Percentiles rank a stretch among this genome's conserved stretches.
These are phyloP conservation scores for Cladorhizidae sp. DNA, from an alignment of 37 sponge, comb jelly and placozoan genomes.

Conservation along the genomic window DNA sequence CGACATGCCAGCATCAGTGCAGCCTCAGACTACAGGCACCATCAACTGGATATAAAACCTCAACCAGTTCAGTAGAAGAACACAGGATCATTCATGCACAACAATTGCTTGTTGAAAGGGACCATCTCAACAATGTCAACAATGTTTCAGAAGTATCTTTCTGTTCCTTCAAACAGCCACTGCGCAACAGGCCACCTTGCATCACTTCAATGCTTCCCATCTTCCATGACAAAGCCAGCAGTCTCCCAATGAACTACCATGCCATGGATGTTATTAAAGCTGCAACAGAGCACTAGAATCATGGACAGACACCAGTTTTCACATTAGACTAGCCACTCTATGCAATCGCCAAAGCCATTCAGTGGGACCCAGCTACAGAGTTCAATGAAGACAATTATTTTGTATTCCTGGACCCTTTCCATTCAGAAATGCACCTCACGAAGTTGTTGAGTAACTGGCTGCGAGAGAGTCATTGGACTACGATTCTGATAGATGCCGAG, in stretches of 20 bases:
- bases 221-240: too few relatives aligned
- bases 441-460: not conserved
- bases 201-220: too few relatives aligned
- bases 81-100: too few relatives aligned
- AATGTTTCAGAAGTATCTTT: too few relatives aligned
- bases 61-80: too few relatives aligned
- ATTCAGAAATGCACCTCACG: not conserved
- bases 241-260: slow-evolving; percentile 1
- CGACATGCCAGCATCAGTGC: too few relatives aligned
- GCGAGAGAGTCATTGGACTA: not conserved
- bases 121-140: too few relatives aligned
- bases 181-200: too few relatives aligned
- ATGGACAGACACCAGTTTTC: not conserved
- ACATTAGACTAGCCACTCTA: not conserved
- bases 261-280: not conserved
- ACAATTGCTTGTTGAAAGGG: too few relatives aligned
- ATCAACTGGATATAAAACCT: too few relatives aligned
- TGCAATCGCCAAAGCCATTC: not conserved
- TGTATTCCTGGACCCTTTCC: not conserved
- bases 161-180: too few relatives aligned
- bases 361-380: not conserved
- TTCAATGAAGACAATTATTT: not conserved
- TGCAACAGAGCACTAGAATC: not conserved
- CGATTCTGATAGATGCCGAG: not conserved
- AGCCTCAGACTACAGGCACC: too few relatives aligned